phyloP scores from a whole-genome alignment of 64 coral and sea anemone genomes.

The Montipora capricornis region DNA sequence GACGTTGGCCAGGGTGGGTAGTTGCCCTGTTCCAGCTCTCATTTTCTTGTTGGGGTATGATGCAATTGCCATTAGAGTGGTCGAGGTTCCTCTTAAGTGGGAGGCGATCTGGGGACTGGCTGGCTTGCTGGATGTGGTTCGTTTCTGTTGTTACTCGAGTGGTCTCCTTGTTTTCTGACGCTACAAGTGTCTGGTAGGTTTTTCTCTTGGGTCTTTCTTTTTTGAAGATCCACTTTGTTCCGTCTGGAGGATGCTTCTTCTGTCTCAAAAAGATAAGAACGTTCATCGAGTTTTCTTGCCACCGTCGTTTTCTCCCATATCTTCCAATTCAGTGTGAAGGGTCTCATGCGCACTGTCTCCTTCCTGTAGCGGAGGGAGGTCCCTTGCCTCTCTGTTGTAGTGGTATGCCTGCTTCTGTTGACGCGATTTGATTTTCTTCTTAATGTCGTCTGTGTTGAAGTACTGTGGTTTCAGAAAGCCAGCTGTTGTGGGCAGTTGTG shows the following conservation, averaged over 20 bases:
- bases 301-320: conserved; percentile 15
- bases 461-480: conserved; percentile 11
- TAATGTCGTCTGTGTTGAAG: background rate
- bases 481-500: conserved; percentile 30
- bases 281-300: background rate
- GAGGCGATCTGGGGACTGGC: no score
- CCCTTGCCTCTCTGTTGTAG: conserved; percentile 38
- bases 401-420: conserved; percentile 37
- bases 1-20: no score
- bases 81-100: no score
- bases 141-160: no score
- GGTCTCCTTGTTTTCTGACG: no score
- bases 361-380: conserved; percentile 37
- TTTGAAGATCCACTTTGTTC: conserved; percentile 1
- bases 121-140: no score
- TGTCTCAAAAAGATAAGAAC: conserved; percentile 11
- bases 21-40: no score
- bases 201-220: background rate
- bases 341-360: conserved; percentile 60
- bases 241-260: conserved; percentile 7
- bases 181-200: no score
- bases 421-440: background rate
- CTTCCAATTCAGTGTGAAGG: conserved; percentile 30
- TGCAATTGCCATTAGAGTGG: no score
- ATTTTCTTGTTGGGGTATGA: no score